These are phyloP conservation scores for Phytoseiulus persimilis DNA, from an alignment of 2,888 invertebrate genomes.

Conservation along the genomic window DNA sequence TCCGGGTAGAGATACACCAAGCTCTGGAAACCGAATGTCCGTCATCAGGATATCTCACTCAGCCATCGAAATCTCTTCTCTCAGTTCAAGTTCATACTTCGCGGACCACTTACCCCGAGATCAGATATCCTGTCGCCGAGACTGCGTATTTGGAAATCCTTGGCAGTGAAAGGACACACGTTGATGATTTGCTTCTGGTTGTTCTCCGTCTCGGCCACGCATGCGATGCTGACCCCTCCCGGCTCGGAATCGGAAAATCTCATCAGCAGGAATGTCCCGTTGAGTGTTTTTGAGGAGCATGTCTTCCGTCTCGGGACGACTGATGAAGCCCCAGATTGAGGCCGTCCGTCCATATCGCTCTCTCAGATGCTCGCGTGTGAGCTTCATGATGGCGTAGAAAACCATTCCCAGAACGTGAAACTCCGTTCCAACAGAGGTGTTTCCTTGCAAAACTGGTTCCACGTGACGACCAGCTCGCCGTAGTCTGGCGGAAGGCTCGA, in stretches of 20 bases:
- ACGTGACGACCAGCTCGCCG: conserved; percentile 57
- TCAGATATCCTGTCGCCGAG: conserved; percentile 84
- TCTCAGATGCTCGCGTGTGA: conserved; percentile 83
- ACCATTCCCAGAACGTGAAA: conserved; percentile 99
- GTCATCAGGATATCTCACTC: too few species aligned
- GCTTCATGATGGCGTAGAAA: conserved; percentile 93
- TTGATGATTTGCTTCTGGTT: conserved; percentile 52
- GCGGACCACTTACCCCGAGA: conserved; percentile 54
- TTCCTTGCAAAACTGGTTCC: conserved; percentile 90
- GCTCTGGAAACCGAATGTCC: conserved; percentile 52
- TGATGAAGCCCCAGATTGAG: conserved; percentile 75
- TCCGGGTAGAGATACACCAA: conserved; percentile 75
- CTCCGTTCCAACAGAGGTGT: conserved; percentile 78
- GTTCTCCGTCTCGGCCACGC: conserved; percentile 50
- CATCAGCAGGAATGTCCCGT: conserved; percentile 87
- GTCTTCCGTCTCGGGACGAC: conserved; percentile 84
- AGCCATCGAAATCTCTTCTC: too few species aligned
- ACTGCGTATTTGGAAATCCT: conserved; percentile 80
- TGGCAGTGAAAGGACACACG: conserved; percentile 84
- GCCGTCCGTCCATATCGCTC: conserved; percentile 84
- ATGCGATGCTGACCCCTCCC: conserved; percentile 91
- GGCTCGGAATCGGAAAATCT: conserved; percentile 93
- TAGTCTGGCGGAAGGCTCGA: conserved; percentile 45
- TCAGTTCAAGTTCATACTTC: too few species aligned
- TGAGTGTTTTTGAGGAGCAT: conserved; percentile 64